Evolutionary conservation across 2,797 vertebrate genomes (phyloP), one percentile per base, ranked within the genome.

Genomic region (Bradypodion pumilum): DNA sequence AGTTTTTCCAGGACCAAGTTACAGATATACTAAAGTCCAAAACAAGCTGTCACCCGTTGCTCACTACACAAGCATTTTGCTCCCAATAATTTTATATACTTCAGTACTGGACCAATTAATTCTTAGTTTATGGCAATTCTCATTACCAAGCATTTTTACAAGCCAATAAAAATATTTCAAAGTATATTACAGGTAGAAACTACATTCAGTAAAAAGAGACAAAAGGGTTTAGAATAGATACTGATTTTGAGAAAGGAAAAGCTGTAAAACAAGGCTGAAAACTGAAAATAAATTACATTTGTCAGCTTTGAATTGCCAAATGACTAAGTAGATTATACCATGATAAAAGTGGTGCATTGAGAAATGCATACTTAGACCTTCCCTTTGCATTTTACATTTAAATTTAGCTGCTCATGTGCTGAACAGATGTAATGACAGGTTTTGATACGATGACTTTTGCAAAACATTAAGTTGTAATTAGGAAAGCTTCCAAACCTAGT

Each of bases 391-490:
- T 25, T 91, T 91, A 80, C 85, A 74, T 82, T 89, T 80, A 66
- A 88, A 52, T 82, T 68, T 88, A 40, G 69, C 72, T 44, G 82
- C 4, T 91, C 68, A 69, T 66, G 9, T 0, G 1, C n/a, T 90
- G 4, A 52, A 68, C 27, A 91, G 75, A 82, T 86, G 13, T 74
- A 89, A 88, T 74, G 88, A 29, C 62, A 90, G 56, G 16, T 85
- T 92, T 90, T 92, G 85, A 93, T 92, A 89, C 91, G 85, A 93
- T 91, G 85, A 91, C 75, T 90, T 88, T 80, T 90, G 68, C 23
- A 88, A 93, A 92, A 86, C 74, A 89, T 87, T 90, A 92, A 87
- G 66, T 83, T 90, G 44, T 82, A 92, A 91, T 93, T 92, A 93
- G 80, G 86, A 93, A 88, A 76, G 63, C 16, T 87, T 93, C 73